Base-by-base conservation (phyloP, 2,888 invertebrate species). In the Phortica magna region DNA sequence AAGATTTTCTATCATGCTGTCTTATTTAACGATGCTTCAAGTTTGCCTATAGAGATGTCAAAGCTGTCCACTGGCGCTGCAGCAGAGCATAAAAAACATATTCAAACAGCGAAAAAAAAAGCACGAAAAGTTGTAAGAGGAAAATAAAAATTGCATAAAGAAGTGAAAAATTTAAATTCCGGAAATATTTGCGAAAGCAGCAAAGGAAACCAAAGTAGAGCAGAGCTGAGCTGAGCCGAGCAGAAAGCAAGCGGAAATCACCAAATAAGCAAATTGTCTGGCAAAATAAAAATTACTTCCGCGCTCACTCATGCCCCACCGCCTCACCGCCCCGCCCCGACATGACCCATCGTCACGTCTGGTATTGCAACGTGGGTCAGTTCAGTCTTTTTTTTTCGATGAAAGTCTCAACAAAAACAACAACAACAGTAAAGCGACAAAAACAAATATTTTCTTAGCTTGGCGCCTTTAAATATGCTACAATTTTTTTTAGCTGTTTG, bases 191-290 rank as follows among this genome's bases (percentile, higher is more conserved):
- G 83, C 78, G 73, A 70, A 80, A 22, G n/a, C 64, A 22, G 64
- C 22, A 39, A 22, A 59, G 22, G 77, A 77, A 75, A 71, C 75
- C 81, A 75, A 3, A 43, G 42, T 74, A 68, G 83, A 76, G 76
- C 31, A 79, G 72, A 48, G n/a, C n/a, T n/a, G 76, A 71, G 76
- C 81, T 76, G 7, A 43, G 42, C 74, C 61, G 83, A 76, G 76
- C 31, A 79, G 72, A 48, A 7, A 65, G 48, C 57, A 77, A 84
- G 82, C 91, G 91, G 91, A 91, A 91, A 91, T 91, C 90, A 88
- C 88, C 90, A 91, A 90, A 88, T 91, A 91, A 91, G 89, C 90
- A 91, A 91, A 91, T 91, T 91, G 91, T 91, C 91, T 91, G 90
- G 90, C 89, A 84, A 91, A 91, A 91, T 91, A 91, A 91, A 91